These are phyloP conservation scores for Drosophila repletoides DNA, from an alignment of 1,140 invertebrate species.

Conservation along the genomic window DNA sequence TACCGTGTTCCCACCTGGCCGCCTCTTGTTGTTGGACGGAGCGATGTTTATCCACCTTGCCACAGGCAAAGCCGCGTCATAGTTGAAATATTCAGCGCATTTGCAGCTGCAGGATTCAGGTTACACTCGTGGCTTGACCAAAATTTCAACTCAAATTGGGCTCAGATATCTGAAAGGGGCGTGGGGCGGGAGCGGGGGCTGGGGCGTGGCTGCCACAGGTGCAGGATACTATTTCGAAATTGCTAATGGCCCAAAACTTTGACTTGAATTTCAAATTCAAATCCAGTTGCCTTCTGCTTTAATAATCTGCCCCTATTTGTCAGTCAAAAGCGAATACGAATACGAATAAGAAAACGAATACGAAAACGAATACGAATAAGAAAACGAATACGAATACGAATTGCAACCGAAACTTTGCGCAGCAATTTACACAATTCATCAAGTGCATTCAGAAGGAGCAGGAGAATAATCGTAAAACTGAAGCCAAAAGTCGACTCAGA, in stretches of 20 bases:
- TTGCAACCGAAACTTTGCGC: conserved; percentile 29
- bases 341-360: too few relatives aligned
- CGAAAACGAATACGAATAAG: too few relatives aligned
- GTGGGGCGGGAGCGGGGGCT: too few relatives aligned
- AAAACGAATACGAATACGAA: too few relatives aligned
- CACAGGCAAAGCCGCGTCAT: conserved; percentile 31
- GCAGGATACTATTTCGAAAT: conserved; percentile 52
- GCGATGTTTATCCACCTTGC: conserved; percentile 20
- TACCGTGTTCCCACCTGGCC: background rate
- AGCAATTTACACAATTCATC: conserved; percentile 68
- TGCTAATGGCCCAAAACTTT: conserved; percentile 57
- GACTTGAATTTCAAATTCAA: conserved; percentile 17
- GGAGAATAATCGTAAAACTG: too few relatives aligned
- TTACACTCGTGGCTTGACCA: conserved; percentile 24
- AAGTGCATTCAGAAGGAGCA: conserved; percentile 4
- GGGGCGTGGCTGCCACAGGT: too few relatives aligned
- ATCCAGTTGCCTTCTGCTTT: conserved; percentile 25
- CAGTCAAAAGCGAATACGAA: conserved; percentile 29
- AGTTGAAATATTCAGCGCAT: conserved; percentile 56
- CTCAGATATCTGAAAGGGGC: too few relatives aligned
- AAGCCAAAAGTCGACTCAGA: conserved; percentile 31
- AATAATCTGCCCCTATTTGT: conserved; percentile 67
- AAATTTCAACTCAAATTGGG: conserved; percentile 20
- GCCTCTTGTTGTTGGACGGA: conserved; percentile 3
- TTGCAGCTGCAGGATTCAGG: conserved; percentile 18